These are phyloP conservation scores for Yoshiicerus persimilis DNA, from an alignment of 1,140 invertebrate genomes.

Conservation along the genomic window DNA sequence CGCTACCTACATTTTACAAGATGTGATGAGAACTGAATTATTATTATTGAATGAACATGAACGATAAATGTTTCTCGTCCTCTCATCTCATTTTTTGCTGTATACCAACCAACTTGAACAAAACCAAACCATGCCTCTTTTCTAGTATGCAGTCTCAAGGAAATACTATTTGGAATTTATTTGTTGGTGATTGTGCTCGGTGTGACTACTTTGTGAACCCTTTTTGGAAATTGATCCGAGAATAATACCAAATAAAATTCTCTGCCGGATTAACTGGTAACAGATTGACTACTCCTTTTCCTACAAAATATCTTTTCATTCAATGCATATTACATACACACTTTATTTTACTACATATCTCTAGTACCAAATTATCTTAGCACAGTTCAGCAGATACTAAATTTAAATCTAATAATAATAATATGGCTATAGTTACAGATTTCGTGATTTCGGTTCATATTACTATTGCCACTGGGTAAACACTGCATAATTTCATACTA, in stretches of 20 bases:
- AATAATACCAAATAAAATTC: slow-evolving; percentile 30
- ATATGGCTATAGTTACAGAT: no score
- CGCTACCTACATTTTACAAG: not conserved
- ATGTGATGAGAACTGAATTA: not conserved
- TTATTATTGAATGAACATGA: not conserved
- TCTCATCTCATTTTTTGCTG: not conserved
- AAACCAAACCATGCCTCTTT: slow-evolving; percentile 12
- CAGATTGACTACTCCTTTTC: slow-evolving; percentile 9
- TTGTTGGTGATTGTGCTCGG: slow-evolving; percentile 28
- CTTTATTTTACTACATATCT: not conserved
- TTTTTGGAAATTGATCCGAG: slow-evolving; percentile 26
- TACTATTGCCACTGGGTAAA: no score
- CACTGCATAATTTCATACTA: not conserved
- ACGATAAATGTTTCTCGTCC: not conserved
- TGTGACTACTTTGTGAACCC: slow-evolving; percentile 33
- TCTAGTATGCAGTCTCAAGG: slow-evolving; percentile 3
- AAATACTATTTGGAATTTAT: slow-evolving; percentile 18
- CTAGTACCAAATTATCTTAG: no score
- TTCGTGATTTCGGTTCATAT: no score
- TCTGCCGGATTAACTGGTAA: slow-evolving; percentile 28
- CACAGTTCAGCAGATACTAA: no score
- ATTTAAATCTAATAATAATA: no score
- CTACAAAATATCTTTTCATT: not conserved
- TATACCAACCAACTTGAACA: not conserved
- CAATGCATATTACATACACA: not conserved